phyloP scores from a whole-genome alignment of 1,140 invertebrate species.

The Drosophila orosa region DNA sequence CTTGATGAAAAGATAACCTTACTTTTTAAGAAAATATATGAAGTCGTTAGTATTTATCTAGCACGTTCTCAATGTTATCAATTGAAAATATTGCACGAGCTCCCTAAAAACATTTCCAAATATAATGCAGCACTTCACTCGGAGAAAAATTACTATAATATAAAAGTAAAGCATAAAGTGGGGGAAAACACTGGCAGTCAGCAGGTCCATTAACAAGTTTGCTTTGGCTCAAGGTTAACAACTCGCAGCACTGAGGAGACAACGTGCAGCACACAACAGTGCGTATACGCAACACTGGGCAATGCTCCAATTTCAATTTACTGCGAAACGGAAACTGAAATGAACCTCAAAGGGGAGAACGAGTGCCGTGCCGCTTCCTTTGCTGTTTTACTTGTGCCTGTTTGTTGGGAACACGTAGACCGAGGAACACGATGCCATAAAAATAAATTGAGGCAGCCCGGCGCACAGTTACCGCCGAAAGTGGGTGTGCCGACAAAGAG shows the following conservation, averaged over 20 bases:
- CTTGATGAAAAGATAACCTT: background rate
- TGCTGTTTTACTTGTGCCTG: constrained; percentile 25
- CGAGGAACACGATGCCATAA: constrained; percentile 68
- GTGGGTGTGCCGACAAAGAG: constrained; percentile 42
- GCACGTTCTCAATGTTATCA: background rate
- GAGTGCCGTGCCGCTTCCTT: constrained; percentile 31
- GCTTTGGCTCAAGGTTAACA: constrained; percentile 22
- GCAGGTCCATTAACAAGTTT: constrained; percentile 46
- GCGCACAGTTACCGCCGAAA: constrained; percentile 30
- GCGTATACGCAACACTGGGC: constrained; percentile 51
- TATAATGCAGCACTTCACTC: background rate
- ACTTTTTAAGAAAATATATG: background rate
- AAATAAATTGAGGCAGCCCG: constrained; percentile 68
- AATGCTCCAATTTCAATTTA: constrained; percentile 53
- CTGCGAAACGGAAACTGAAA: constrained; percentile 51
- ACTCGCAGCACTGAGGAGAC: constrained; percentile 9
- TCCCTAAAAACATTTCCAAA: background rate
- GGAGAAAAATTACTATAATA: background rate
- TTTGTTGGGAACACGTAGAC: constrained; percentile 57
- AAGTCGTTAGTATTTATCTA: background rate
- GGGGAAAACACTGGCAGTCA: constrained; percentile 11
- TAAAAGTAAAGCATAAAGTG: constrained; percentile 1
- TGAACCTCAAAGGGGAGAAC: constrained; percentile 37
- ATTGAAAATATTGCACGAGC: background rate
- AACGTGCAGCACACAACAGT: constrained; percentile 34